Evolutionary conservation across 2,797 vertebrate species (phyloP).

Genomic region (Xiphophorus birchmanni): DNA sequence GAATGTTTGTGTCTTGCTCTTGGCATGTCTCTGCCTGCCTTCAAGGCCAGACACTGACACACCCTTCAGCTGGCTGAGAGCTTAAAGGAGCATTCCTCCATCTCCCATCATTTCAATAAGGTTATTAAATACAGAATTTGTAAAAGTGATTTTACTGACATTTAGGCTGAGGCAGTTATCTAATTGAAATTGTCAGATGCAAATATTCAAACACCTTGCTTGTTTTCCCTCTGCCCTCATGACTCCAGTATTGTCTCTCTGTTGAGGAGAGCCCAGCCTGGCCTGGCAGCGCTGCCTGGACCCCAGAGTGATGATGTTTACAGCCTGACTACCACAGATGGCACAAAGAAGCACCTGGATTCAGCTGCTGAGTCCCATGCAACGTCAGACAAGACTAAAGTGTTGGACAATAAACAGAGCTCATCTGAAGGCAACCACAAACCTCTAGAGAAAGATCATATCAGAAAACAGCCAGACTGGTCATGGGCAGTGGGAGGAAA

Average conservation of each 20-base stretch:
- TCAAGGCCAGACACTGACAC: neutral
- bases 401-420: neutral
- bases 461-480: slow-evolving; percentile 21
- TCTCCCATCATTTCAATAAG: neutral
- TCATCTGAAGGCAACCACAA: slow-evolving; percentile 7
- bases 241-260: neutral
- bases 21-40: neutral
- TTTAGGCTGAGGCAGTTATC: neutral
- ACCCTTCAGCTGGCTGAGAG: neutral
- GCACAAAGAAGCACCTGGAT: neutral
- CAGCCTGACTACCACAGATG: slow-evolving; percentile 18
- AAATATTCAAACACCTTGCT: neutral
- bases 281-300: slow-evolving; percentile 32
- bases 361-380: neutral
- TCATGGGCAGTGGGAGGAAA: slow-evolving; percentile 72
- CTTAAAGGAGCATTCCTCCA: neutral
- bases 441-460: slow-evolving; percentile 3
- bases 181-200: neutral
- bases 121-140: neutral
- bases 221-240: neutral
- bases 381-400: neutral
- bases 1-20: neutral
- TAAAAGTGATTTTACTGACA: neutral
- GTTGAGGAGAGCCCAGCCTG: slow-evolving; percentile 49
- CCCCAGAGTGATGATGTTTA: slow-evolving; percentile 16